phyloP scores from a whole-genome alignment of 2,797 vertebrate species.

The Eulemur coronatus region DNA sequence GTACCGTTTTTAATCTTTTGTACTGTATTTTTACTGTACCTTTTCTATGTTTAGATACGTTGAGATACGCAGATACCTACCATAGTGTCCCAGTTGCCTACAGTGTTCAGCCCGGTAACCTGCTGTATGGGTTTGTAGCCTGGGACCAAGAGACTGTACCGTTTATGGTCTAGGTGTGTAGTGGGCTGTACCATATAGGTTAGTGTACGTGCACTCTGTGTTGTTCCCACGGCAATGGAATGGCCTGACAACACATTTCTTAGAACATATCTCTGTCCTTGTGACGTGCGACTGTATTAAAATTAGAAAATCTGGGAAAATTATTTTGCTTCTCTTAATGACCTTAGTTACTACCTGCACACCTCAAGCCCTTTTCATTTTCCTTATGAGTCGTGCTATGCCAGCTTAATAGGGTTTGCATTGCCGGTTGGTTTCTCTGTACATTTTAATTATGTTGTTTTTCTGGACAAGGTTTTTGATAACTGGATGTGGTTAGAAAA shows the following conservation, averaged over 20 bases:
- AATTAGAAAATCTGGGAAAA: background rate
- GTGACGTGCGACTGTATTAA: background rate
- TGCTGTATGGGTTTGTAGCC: background rate
- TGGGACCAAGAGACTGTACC: background rate
- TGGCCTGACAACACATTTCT: background rate
- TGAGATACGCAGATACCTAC: background rate
- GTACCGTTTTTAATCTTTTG: background rate
- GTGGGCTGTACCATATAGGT: background rate
- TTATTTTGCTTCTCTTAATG: background rate
- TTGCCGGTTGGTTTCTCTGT: background rate
- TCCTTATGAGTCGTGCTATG: background rate
- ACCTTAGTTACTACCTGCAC: background rate
- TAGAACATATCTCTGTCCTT: background rate
- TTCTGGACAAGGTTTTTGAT: background rate
- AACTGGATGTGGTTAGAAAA: constrained; percentile 35
- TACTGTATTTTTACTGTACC: background rate
- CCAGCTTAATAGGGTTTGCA: background rate
- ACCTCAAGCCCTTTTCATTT: constrained; percentile 27
- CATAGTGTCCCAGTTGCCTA: background rate
- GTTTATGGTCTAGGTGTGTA: background rate
- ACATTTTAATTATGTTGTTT: constrained; percentile 58
- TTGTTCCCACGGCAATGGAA: background rate
- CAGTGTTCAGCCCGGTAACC: background rate
- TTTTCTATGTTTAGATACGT: background rate
- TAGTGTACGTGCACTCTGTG: background rate